These are phyloP conservation scores for Atrichornis clamosus DNA, from an alignment of 2,113 vertebrate genomes.

Conservation along the genomic window DNA sequence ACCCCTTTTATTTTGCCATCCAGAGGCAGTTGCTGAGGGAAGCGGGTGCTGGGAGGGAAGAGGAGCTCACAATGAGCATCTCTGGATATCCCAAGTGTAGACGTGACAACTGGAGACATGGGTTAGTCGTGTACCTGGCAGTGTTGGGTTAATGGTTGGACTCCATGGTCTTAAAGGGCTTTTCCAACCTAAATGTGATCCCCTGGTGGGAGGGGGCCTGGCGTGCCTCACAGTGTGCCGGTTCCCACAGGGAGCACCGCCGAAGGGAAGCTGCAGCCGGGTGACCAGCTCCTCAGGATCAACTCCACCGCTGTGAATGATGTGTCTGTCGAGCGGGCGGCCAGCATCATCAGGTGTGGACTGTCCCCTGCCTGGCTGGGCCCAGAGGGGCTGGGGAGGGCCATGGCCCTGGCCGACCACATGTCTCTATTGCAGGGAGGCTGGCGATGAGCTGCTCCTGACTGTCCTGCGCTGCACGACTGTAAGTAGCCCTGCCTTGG, in stretches of 20 bases:
- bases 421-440: constrained; percentile 74
- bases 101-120: not conserved
- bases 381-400: not conserved
- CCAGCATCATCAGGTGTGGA: constrained; percentile 83
- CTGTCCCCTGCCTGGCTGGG: not conserved
- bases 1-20: not conserved
- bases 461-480: constrained; percentile 83
- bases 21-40: not conserved
- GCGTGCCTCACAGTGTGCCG: not conserved
- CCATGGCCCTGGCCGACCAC: not conserved
- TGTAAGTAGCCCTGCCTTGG: constrained; percentile 71
- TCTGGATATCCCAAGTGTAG: fast-evolving
- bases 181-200: fast-evolving
- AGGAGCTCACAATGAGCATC: fast-evolving
- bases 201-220: fast-evolving
- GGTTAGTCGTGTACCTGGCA: not conserved
- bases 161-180: fast-evolving
- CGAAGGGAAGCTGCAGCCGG: constrained; percentile 88
- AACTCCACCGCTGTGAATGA: constrained; percentile 80
- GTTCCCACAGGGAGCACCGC: constrained; percentile 83
- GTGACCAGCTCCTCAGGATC: constrained; percentile 88
- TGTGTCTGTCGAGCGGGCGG: constrained; percentile 77
- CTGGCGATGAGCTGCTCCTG: constrained; percentile 82
- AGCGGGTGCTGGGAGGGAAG: not conserved
- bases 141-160: not conserved